Base-by-base conservation (phyloP, 1,140 invertebrate species). In the Heliconius hermathena region DNA sequence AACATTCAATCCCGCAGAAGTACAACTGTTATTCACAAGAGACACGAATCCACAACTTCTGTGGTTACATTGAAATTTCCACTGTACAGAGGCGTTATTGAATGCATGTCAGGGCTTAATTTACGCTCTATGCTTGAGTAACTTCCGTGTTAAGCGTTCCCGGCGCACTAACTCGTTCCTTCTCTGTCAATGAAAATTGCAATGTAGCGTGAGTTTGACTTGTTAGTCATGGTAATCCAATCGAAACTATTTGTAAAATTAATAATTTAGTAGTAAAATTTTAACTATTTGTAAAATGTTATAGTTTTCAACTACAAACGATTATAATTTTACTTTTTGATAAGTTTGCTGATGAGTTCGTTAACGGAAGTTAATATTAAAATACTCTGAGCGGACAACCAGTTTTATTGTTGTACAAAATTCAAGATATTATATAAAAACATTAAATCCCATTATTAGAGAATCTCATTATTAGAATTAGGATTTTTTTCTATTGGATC, bases 71-170 rank as follows among this genome's bases (percentile, higher is more conserved):
- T 29, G 13, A 29, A 26, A 29, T 66, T 66, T 66, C 13, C 26
- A 66, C 60, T 66, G 26, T 6, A 2, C 60, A 26, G 11, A 29
- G 26, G 22, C 60, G 60, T 66, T 41, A 72, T 72, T 72, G 71
- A 72, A 72, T 72, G 71, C 36, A 22, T 38, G 71, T 72, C 71
- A 72, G 71, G n/a, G 22, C n/a, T 41, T 41, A 72, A 72, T 38
- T 72, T 72, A 72, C 18, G 71, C 20, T 38, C 29, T 38, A 9
- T 20, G 71, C 36, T 72, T 20, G 36, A 36, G n/a, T 6, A 20
- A 72, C 71, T 72, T 72, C 71, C 71, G 71, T 72, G 33, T 72
- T 72, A 72, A 72, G 20, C 71, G 33, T 72, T 72, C 20, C 71
- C 36, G 71, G 29, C 71, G 36, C 36, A 41, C 16, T 41, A 72